Conservation (phyloP, 2,113 vertebrate genomes). For the Genyomyrus donnyi region DNA sequence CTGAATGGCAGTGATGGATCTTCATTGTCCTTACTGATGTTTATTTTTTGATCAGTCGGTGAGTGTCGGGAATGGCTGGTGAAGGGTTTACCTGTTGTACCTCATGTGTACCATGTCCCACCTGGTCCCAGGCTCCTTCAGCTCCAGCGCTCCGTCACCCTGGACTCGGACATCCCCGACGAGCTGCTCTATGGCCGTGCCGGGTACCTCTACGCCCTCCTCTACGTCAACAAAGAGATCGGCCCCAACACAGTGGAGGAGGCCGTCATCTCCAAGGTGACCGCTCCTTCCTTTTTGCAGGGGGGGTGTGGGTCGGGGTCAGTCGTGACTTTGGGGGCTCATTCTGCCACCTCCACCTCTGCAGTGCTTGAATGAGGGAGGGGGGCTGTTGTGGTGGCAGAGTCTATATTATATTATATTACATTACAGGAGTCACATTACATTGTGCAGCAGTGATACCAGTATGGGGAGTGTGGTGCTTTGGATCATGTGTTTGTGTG, state of each 20-base stretch:
- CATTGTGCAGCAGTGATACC: neutral
- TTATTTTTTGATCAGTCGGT: neutral
- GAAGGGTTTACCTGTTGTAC: neutral
- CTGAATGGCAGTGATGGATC: neutral
- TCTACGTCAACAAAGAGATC: slow-evolving; percentile 84
- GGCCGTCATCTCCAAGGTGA: slow-evolving; percentile 70
- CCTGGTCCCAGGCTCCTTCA: slow-evolving; percentile 71
- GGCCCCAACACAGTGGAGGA: slow-evolving; percentile 70
- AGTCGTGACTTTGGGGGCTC: neutral
- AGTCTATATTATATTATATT: too few relatives aligned
- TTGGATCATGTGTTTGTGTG: neutral
- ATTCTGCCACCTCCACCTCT: neutral
- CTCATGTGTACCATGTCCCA: slow-evolving; percentile 4
- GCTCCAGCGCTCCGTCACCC: slow-evolving; percentile 71
- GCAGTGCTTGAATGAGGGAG: neutral
- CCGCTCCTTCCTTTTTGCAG: neutral
- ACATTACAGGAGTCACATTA: neutral
- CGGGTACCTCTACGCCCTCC: slow-evolving; percentile 83
- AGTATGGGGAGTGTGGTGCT: neutral
- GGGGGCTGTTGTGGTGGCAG: neutral
- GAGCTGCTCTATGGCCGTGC: slow-evolving; percentile 87
- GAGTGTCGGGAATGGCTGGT: neutral
- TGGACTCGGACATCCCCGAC: slow-evolving; percentile 78
- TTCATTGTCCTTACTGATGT: neutral
- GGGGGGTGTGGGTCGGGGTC: neutral